Evolutionary conservation across 1,140 invertebrate species (phyloP), one percentile per base, ranked within the genome.

Genomic region (Lordiphosa collinella): DNA sequence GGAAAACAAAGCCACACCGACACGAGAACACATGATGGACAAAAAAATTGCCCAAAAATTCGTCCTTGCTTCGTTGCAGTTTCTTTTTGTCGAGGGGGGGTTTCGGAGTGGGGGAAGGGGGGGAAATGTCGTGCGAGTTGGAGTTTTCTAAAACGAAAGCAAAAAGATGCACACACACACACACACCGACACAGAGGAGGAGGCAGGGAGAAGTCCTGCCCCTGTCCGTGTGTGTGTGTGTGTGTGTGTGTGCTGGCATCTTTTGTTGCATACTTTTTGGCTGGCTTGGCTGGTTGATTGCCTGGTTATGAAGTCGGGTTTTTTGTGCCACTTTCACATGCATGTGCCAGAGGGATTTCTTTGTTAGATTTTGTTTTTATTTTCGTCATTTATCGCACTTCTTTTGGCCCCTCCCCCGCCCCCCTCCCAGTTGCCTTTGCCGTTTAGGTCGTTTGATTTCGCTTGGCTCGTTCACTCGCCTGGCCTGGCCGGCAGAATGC

Each of bases 31-130:
- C 22, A 25, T 25, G 22, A 25, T 25, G 22, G 22, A 25, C 22
- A 25, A 25, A 25, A 25, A 78, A 78, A 82, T 56, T 78, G 56
- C 84, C 82, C 84, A 86, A 86, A 86, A 86, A 86, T 86, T 86
- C 82, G 84, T 82, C 84, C 84, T 86, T 86, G 84, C 63, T 78
- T 82, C 84, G 84, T 86, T 86, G 84, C 84, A 86, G 76, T 86
- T 86, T 79, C 84, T 86, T 86, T 86, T 86, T 86, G 46, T 51
- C 22, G 54, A 47, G 29, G 41, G 43, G 25, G 11, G 9, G 11
- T 22, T 25, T 9, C 18, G 52, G 31, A 36, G 52, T 13, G 43
- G 51, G 46, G 58, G 69, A 48, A 36, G 68, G 3, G 22, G 22
- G 22, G 22, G 7, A 25, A 82, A 70, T 82, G 76, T 82, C 76